A percentile compares a stretch with the other conserved stretches of the same genome.
Evolutionary conservation across 2,113 vertebrate genomes (phyloP).

Genomic region (Prunella fulvescens): DNA sequence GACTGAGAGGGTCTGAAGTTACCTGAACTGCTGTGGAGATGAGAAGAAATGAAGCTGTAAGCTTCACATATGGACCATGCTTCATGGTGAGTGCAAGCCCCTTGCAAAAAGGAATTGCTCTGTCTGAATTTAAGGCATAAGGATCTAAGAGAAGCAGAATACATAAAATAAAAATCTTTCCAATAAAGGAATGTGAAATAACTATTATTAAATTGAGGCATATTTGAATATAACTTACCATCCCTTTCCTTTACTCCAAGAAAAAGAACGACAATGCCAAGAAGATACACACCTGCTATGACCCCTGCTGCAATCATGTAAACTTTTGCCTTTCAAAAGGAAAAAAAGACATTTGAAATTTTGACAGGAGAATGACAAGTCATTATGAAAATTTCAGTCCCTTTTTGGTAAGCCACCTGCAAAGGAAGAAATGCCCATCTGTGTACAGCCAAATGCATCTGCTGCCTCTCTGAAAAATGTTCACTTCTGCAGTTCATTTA

Average conservation of each 20-base stretch:
- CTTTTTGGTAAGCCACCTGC: background rate
- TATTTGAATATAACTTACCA: constrained; percentile 73
- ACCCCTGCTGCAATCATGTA: constrained; percentile 89
- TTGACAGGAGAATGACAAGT: background rate
- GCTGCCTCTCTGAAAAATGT: background rate
- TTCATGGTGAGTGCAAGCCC: constrained; percentile 86
- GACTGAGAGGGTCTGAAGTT: constrained; percentile 14
- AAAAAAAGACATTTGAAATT: background rate
- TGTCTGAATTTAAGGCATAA: constrained; percentile 76
- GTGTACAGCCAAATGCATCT: background rate
- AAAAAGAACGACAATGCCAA: constrained; percentile 84
- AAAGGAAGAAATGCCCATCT: background rate
- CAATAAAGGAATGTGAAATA: background rate
- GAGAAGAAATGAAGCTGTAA: constrained; percentile 91
- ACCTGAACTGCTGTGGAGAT: constrained; percentile 96
- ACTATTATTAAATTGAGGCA: background rate
- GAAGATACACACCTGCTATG: constrained; percentile 83
- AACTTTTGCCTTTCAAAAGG: constrained; percentile 78
- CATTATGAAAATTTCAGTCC: background rate
- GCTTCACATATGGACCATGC: constrained; percentile 86
- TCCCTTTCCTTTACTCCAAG: constrained; percentile 90
- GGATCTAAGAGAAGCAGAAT: constrained; percentile 73
- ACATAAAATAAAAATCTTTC: background rate
- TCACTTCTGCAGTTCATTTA: background rate
- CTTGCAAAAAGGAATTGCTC: constrained; percentile 82